Evolutionary conservation across 2,888 invertebrate species (phyloP).

Genomic region (Limnephilus rhombicus): DNA sequence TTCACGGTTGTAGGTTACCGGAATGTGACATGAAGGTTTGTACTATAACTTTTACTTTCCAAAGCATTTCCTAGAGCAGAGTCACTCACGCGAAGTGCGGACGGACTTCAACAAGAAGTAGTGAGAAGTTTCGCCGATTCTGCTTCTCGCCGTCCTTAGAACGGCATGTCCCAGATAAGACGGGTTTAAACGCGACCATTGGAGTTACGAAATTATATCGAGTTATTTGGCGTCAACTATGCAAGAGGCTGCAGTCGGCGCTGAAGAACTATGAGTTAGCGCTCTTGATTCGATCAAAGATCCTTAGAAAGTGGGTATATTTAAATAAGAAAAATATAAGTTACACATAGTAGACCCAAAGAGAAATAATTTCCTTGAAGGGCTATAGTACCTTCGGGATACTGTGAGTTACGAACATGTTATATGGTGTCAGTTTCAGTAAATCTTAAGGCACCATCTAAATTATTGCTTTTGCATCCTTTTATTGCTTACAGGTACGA

Average conservation of each 20-base stretch:
- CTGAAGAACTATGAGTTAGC: neutral
- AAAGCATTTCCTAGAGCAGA: constrained; percentile 9
- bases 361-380: too few relatives aligned
- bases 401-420: too few relatives aligned
- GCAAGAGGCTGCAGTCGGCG: neutral
- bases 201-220: constrained; percentile 21
- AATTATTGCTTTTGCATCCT: neutral
- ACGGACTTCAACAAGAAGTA: neutral
- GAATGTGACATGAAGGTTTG: constrained; percentile 14
- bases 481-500: too few relatives aligned
- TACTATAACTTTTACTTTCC: constrained; percentile 28
- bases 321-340: too few relatives aligned
- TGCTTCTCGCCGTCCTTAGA: neutral
- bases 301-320: neutral
- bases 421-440: too few relatives aligned
- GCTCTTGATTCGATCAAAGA: neutral
- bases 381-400: too few relatives aligned
- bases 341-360: too few relatives aligned
- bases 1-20: constrained; percentile 4
- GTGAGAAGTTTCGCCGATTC: neutral
- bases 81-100: constrained; percentile 8
- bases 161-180: constrained; percentile 39
- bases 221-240: constrained; percentile 22
- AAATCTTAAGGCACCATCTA: too few relatives aligned
- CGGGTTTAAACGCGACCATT: neutral